Conservation (phyloP, 2,888 invertebrate genomes). For the Caenorhabditis afra region DNA sequence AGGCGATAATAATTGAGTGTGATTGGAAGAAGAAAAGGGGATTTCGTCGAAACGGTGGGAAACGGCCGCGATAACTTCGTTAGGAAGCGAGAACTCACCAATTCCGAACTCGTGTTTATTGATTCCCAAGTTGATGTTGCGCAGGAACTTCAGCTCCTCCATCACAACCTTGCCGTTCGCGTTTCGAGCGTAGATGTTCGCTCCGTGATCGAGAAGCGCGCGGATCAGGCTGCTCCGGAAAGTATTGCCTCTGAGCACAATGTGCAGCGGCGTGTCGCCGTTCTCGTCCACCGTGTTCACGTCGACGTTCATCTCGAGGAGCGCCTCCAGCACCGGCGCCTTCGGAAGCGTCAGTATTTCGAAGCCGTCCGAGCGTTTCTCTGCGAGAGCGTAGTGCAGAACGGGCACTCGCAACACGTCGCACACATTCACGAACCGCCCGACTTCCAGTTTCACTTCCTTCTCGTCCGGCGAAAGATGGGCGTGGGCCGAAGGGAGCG, state of each 20-base stretch:
- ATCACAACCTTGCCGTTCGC: constrained; percentile 59
- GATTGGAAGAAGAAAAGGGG: constrained; percentile 15
- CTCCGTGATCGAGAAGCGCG: constrained; percentile 59
- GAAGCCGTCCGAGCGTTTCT: constrained; percentile 6
- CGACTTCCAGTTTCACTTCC: constrained; percentile 5
- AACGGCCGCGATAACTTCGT: background rate
- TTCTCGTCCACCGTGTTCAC: constrained; percentile 53
- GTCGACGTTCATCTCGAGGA: constrained; percentile 63
- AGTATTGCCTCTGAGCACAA: constrained; percentile 50
- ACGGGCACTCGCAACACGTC: constrained; percentile 40
- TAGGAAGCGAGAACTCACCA: too few relatives aligned
- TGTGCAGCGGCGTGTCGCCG: constrained; percentile 69
- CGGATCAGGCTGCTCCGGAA: constrained; percentile 59
- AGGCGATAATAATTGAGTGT: constrained; percentile 41
- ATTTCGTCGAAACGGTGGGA: background rate
- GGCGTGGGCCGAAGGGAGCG: constrained; percentile 23
- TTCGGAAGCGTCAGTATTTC: constrained; percentile 38
- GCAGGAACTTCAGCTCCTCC: too few relatives aligned
- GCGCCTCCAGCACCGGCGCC: constrained; percentile 25
- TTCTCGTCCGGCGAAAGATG: constrained; percentile 7
- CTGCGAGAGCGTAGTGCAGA: constrained; percentile 59
- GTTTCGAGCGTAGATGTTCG: constrained; percentile 65
- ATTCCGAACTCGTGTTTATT: too few relatives aligned
- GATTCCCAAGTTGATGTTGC: too few relatives aligned
- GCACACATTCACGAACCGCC: constrained; percentile 23